Percentiles rank a stretch among this genome's conserved stretches.
Conservation (phyloP, 2,797 vertebrate species). For the Acanthornis magna region DNA sequence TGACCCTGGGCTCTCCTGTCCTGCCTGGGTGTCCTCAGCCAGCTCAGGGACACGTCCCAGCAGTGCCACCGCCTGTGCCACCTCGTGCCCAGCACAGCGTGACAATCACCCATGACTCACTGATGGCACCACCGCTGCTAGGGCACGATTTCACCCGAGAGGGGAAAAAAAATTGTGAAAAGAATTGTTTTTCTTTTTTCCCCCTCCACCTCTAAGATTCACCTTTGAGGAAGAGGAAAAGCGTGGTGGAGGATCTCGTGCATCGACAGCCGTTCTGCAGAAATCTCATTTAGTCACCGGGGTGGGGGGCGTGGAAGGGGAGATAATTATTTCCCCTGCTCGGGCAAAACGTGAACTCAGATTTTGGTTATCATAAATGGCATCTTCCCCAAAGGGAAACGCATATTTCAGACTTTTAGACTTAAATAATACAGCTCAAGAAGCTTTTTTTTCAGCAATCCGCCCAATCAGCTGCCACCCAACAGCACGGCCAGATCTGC, state of each 20-base stretch:
- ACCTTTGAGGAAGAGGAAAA: constrained; percentile 15
- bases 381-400: constrained; percentile 47
- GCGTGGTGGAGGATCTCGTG: background rate
- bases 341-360: background rate
- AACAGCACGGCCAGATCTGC: background rate
- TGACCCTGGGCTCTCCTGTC: background rate
- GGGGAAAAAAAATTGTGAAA: background rate
- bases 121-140: rapidly evolving
- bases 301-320: background rate
- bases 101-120: background rate
- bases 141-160: background rate
- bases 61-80: background rate
- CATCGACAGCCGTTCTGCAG: background rate
- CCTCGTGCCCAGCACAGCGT: background rate
- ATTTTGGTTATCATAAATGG: constrained; percentile 39
- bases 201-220: background rate
- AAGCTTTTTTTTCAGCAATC: background rate
- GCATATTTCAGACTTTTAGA: background rate
- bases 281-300: constrained; percentile 25
- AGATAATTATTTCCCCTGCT: background rate
- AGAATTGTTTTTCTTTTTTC: background rate
- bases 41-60: background rate
- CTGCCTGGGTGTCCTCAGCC: rapidly evolving
- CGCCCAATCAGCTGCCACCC: background rate
- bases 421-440: background rate